Evolutionary conservation across 2,888 invertebrate species (phyloP).

Genomic region (Perdita meconis): DNA sequence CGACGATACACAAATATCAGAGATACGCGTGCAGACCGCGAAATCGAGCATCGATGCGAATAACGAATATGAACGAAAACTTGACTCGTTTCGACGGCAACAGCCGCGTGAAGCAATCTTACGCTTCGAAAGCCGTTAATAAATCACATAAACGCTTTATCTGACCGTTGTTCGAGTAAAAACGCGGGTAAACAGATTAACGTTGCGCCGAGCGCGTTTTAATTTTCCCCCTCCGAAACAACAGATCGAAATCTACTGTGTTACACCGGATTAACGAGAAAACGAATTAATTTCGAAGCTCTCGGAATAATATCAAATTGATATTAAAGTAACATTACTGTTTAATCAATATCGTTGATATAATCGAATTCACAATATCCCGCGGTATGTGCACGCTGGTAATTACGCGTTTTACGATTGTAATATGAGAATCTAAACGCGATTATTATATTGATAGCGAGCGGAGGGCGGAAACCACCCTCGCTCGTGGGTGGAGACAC

Average conservation of each 20-base stretch:
- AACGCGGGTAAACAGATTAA: constrained; percentile 13
- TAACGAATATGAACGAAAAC: constrained; percentile 10
- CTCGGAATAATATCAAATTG: constrained; percentile 48
- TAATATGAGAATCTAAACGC: constrained; percentile 27
- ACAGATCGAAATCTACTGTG: constrained; percentile 8
- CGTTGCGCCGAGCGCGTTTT: constrained; percentile 17
- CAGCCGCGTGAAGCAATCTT: constrained; percentile 14
- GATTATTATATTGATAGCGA: neutral
- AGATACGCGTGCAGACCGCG: neutral
- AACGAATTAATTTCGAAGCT: constrained; percentile 46
- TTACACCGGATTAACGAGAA: constrained; percentile 34
- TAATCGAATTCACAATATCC: constrained; percentile 30
- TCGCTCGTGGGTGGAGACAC: neutral
- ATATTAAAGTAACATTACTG: constrained; percentile 44
- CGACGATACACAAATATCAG: neutral
- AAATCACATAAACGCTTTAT: constrained; percentile 1
- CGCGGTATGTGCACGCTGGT: neutral
- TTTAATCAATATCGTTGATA: constrained; percentile 43
- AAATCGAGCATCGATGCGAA: neutral
- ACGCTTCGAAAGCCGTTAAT: constrained; percentile 12
- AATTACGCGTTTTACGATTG: constrained; percentile 8
- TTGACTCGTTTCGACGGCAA: neutral
- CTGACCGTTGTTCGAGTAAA: neutral
- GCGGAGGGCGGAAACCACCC: neutral
- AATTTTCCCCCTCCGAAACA: constrained; percentile 21